These are phyloP conservation scores for Eumaeus atala DNA, from an alignment of 1,140 invertebrate genomes.

Conservation along the genomic window DNA sequence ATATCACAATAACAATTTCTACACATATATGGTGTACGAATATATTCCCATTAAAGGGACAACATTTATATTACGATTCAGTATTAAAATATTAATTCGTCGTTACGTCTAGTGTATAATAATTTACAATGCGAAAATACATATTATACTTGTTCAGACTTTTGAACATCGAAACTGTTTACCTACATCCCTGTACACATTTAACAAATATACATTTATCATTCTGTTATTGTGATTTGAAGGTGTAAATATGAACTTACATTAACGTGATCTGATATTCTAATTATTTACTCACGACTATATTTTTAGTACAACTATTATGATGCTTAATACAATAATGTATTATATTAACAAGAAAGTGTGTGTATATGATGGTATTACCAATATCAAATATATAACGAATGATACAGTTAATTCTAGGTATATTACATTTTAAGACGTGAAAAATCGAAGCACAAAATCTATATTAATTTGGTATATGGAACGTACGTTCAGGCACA, in stretches of 20 bases:
- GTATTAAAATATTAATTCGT: constrained; percentile 70
- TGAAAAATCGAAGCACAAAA: constrained; percentile 59
- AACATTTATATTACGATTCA: constrained; percentile 56
- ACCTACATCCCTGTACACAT: constrained; percentile 62
- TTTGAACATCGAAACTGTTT: constrained; percentile 60
- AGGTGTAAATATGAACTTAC: constrained; percentile 30
- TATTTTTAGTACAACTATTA: background rate
- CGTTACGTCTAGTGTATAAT: constrained; percentile 60
- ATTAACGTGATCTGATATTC: background rate
- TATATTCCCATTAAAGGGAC: constrained; percentile 49
- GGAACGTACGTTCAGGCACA: constrained; percentile 74
- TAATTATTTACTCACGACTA: constrained; percentile 13
- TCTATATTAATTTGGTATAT: constrained; percentile 67
- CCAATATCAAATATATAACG: background rate
- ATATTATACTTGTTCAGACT: constrained; percentile 66
- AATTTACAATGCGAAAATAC: constrained; percentile 72
- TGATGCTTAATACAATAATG: background rate
- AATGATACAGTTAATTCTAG: constrained; percentile 11
- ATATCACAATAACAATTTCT: constrained; percentile 59
- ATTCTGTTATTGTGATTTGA: constrained; percentile 72
- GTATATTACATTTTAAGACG: constrained; percentile 28
- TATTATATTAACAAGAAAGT: background rate
- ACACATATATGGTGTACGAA: constrained; percentile 51
- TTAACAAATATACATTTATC: constrained; percentile 63
- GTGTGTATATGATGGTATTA: background rate